Evolutionary conservation across 2,888 invertebrate species (phyloP), one percentile per base, ranked within the genome.

Genomic region (Epistrophella euchroma): DNA sequence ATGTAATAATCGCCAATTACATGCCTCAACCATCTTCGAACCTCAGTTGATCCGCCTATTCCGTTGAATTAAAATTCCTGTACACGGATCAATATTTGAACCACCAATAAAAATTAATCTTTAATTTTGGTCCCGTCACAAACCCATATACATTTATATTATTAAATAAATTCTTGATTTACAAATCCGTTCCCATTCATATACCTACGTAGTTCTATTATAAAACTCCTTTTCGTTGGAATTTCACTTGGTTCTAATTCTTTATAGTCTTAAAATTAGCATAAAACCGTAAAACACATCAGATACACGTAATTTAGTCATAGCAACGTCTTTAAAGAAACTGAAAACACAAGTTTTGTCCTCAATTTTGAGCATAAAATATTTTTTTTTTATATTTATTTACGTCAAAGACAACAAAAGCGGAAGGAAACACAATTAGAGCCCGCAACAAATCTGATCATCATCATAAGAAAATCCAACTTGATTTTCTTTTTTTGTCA

Each of bases 391-490:
- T 19, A n/a, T 37, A 2, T 5, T 15, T 40, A 37, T 50, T 64
- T 58, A 28, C 22, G 32, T 40, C 56, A 25, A 40, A 40, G 0
- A 40, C 70, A 32, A 35, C 19, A 47, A 19, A 43, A 78, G 43
- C 82, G 82, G 82, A 86, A 86, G 82, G 74, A 77, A 82, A 58
- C 82, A 64, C 70, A 78, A 86, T 82, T 86, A 82, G 82, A 86
- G 45, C 25, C 64, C n/a, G n/a, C n/a, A 78, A 60, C 70, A 37
- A 64, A 40, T 71, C 15, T 35, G 55, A 58, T 37, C 50, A 60
- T 37, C 43, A 52, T n/a, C 15, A 37, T 19, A 32, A 40, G 17
- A n/a, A 58, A 35, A 68, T 22, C 32, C 19, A 50, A 45, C 43
- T 40, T 5, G 2, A 60, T 43, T 79, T 64, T 35, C 58, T 55